phyloP scores from a whole-genome alignment of 2,888 invertebrate species.

The Ditylenchus weischeri region DNA sequence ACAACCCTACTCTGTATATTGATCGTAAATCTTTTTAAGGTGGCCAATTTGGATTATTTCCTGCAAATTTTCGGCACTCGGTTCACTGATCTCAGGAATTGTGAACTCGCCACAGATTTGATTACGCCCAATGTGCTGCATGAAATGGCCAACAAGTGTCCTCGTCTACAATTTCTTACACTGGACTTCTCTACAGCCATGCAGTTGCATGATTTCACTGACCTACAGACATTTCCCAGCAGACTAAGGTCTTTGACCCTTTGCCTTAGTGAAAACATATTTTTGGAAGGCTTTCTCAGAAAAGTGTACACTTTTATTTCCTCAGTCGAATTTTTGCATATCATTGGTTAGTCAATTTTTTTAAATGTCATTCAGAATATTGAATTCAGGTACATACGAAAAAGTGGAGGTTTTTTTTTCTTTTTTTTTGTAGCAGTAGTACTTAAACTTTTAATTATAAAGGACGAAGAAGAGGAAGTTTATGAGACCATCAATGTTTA shows the following conservation, averaged over 20 bases:
- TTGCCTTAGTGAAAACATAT: constrained; percentile 96
- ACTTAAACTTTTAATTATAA: no score
- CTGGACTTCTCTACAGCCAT: constrained; percentile 91
- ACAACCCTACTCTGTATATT: not conserved
- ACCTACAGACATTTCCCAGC: constrained; percentile 96
- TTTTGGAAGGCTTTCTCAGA: constrained; percentile 99
- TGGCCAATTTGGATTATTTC: constrained; percentile 47
- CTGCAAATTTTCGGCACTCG: constrained; percentile 60
- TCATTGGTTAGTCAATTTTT: constrained; percentile 72
- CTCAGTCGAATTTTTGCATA: constrained; percentile 89
- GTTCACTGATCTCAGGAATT: constrained; percentile 83
- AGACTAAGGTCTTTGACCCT: constrained; percentile 90
- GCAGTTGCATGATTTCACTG: constrained; percentile 98
- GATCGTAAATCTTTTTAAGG: constrained; percentile 30
- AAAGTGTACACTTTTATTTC: constrained; percentile 99
- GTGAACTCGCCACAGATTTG: constrained; percentile 88
- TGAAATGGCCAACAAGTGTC: constrained; percentile 90
- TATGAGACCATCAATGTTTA: constrained; percentile 98
- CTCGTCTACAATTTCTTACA: constrained; percentile 89
- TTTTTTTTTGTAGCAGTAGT: no score
- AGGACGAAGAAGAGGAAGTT: constrained; percentile 95
- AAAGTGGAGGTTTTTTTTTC: constrained; percentile 71
- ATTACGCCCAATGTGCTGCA: constrained; percentile 94
- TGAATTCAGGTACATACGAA: constrained; percentile 80
- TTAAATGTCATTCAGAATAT: not conserved